Evolutionary conservation across 2,113 vertebrate genomes (phyloP).

Genomic region (Pitta sordida): DNA sequence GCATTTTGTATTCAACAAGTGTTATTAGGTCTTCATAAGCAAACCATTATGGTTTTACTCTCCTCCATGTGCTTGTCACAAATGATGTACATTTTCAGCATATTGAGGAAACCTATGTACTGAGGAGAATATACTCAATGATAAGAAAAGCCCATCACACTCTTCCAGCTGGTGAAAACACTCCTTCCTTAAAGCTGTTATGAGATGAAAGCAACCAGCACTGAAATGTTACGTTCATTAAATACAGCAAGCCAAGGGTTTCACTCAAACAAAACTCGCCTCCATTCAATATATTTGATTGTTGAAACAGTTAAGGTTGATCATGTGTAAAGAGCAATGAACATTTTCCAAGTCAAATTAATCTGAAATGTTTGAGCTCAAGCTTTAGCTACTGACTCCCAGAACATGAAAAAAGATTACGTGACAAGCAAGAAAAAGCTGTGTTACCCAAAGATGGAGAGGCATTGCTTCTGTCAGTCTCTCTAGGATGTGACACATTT

Average conservation of each 20-base stretch:
- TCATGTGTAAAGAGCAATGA: not conserved
- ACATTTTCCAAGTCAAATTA: not conserved
- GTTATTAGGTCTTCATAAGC: not conserved
- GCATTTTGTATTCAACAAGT: not conserved
- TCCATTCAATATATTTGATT: not conserved
- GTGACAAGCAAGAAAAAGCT: not conserved
- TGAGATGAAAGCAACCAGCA: not conserved
- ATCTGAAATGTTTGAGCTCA: not conserved
- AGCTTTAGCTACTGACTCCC: not conserved
- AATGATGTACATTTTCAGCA: not conserved
- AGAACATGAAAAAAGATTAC: not conserved
- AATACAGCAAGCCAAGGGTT: not conserved
- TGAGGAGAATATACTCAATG: not conserved
- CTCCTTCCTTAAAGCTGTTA: not conserved
- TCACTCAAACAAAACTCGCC: not conserved
- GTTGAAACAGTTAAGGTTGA: not conserved
- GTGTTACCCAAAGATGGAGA: not conserved
- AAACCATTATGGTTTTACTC: not conserved
- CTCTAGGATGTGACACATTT: fast-evolving
- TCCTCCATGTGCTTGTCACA: not conserved
- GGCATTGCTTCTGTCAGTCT: not conserved
- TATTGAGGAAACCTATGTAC: not conserved
- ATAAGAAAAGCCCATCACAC: not conserved
- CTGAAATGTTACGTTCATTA: not conserved
- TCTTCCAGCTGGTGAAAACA: not conserved